Percentiles rank a stretch among this genome's conserved stretches.
phyloP scores from a whole-genome alignment of 2,888 invertebrate genomes.

The Magallana nippona region DNA sequence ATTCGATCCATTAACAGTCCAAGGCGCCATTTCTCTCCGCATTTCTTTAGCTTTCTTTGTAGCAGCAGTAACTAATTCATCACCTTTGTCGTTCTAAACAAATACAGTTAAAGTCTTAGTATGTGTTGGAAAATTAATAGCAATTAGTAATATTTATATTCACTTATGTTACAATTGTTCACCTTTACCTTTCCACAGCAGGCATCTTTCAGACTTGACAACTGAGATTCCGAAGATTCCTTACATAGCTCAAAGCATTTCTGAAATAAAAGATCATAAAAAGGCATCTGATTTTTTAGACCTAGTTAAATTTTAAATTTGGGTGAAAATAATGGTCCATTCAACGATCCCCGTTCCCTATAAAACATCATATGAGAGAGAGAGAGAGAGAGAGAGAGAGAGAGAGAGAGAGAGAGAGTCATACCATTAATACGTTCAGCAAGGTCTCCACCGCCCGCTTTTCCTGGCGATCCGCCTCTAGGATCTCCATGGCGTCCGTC shows the following conservation, averaged over 20 bases:
- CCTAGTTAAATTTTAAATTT: too few relatives aligned
- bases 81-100: background rate
- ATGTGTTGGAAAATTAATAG: too few relatives aligned
- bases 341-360: too few relatives aligned
- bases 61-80: background rate
- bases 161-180: background rate
- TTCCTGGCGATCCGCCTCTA: background rate
- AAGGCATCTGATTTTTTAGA: too few relatives aligned
- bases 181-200: background rate
- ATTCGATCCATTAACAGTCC: background rate
- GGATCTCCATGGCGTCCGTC: background rate
- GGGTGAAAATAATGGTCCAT: too few relatives aligned
- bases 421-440: background rate
- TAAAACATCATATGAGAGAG: too few relatives aligned
- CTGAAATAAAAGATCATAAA: background rate
- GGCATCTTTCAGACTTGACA: background rate
- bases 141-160: too few relatives aligned
- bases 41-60: background rate
- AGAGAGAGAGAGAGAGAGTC: background rate
- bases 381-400: too few relatives aligned
- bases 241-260: slow-evolving; percentile 2
- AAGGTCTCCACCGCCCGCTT: background rate
- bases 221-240: background rate
- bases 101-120: too few relatives aligned
- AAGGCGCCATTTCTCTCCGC: background rate